Base-by-base conservation (phyloP, 2,113 vertebrate species). In the Passer domesticus region DNA sequence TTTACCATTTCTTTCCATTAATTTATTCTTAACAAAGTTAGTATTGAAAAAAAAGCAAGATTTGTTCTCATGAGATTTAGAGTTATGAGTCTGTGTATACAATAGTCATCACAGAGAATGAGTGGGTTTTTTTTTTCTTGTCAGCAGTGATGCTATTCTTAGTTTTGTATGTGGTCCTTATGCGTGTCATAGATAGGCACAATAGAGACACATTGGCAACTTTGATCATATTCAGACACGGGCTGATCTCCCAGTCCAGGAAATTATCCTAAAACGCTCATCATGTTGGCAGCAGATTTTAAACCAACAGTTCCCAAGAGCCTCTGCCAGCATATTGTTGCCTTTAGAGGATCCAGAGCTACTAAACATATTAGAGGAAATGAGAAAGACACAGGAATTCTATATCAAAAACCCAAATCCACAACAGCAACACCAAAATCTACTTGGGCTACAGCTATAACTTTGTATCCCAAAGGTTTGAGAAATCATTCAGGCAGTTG, bases 241-340 rank as follows among this genome's bases (percentile, higher is more conserved):
- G 73, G 27, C 24, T 83, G 55, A 94, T 92, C 41, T 82, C 43
- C 66, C 63, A 35, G 43, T 37, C 66, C 84, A 96, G 89, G 76
- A 90, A 96, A 87, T 77, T 67, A 77, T 83, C 74, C 84, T 91
- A 74, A 80, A 90, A 58, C 15, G 55, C 63, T 89, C 66, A n/a
- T 91, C n/a, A 47, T 60, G 58, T 83, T 88, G 77, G 80, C 84
- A 92, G 63, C 37, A 92, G 72, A 77, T 75, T 92, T 94, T 88
- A 79, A 95, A 81, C 41, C 86, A 94, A 23, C 41, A 77, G 11
- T 55, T 94, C 72, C 81, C 44, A 49, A 66, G 72, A 79, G 50
- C 49, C n/a, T 62, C 47, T 91, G 63, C n/a, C 81, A 93, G 64
- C 23, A 63, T 22, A 52, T 19, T 3, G 1, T 30, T 70, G 37